These are phyloP conservation scores for Drosophila robusta DNA, from an alignment of 2,888 invertebrate genomes.

Conservation along the genomic window DNA sequence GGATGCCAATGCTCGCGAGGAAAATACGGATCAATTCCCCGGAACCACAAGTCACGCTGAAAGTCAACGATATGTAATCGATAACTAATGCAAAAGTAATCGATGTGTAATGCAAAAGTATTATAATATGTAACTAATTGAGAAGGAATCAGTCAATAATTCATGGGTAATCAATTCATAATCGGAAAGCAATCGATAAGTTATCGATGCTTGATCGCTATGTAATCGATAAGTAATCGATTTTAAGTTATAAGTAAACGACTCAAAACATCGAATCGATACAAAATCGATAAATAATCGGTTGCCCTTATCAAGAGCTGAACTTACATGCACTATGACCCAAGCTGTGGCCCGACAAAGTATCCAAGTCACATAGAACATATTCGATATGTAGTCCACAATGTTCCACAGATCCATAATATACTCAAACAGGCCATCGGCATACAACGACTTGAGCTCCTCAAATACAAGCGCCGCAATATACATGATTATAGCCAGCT, in stretches of 20 bases:
- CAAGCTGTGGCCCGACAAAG: slow-evolving; percentile 94
- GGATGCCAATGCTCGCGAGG: slow-evolving; percentile 96
- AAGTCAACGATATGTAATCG: slow-evolving; percentile 3
- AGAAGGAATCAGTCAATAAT: background rate
- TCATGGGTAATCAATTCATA: background rate
- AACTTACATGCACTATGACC: slow-evolving; percentile 93
- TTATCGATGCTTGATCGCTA: background rate
- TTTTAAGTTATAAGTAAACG: too few relatives aligned
- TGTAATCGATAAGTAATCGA: background rate
- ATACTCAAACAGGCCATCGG: slow-evolving; percentile 95
- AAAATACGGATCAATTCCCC: slow-evolving; percentile 92
- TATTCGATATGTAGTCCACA: slow-evolving; percentile 98
- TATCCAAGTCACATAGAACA: slow-evolving; percentile 97
- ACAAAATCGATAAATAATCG: too few relatives aligned
- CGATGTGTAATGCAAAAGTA: background rate
- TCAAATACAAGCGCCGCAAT: slow-evolving; percentile 98
- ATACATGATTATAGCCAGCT: slow-evolving; percentile 93
- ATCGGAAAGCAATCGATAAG: background rate
- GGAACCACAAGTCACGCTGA: slow-evolving; percentile 89
- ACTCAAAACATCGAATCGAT: too few relatives aligned
- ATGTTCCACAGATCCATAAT: slow-evolving; percentile 99
- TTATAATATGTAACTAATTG: background rate
- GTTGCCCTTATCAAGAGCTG: too few relatives aligned
- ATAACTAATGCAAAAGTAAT: background rate
- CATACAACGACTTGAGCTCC: slow-evolving; percentile 96